Evolutionary conservation across 2,797 vertebrate species (phyloP), one percentile per base, ranked within the genome.

Genomic region (Spinus olivaceus): DNA sequence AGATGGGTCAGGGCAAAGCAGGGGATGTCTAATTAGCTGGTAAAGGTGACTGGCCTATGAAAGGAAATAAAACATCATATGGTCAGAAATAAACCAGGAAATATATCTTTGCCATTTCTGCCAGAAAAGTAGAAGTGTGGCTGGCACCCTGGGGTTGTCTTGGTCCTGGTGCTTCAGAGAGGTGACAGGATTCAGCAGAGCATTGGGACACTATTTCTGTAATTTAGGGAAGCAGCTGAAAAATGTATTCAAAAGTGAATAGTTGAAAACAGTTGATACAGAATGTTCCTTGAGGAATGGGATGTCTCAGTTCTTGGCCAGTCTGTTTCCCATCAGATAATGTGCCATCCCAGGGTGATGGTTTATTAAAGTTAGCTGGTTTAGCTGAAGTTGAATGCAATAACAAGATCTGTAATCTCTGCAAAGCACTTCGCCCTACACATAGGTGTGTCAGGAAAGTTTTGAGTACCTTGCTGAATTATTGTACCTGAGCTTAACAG

Each of bases 321-420:
- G 33, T 57, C 41, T 64, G 24, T 54, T 74, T 32, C 39, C 12
- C 24, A 18, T 65, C 44, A 37, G 33, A 18, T 72, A 50, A 44
- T 0, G 2, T 72, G 50, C 37, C 3, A 6, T 64, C 18, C 27
- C 12, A 5, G 10, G 14, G 25, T 30, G 39, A 24, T 14, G 1
- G 7, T 63, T 66, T 33, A 39, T 66, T 73, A 12, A 50, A 63
- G 39, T 47, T 47, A 50, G 16, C 14, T 22, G 3, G 88, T 93
- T 81, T 61, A 79, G 21, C 57, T 71, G 72, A 81, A 83, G 61
- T 42, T 71, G 57, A 83, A 25, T 33, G 14, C 33, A 65, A 13
- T 41, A 86, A 32, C 14, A 32, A 71, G 77, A 21, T 47, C 4
- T 0, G 13, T 42, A 47, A 69, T 72, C 32, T 32, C 50, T 59